A percentile compares a stretch with the other conserved stretches of the same genome.
Conservation (phyloP, 2,113 vertebrate species). For the Telmatochromis sp. region DNA sequence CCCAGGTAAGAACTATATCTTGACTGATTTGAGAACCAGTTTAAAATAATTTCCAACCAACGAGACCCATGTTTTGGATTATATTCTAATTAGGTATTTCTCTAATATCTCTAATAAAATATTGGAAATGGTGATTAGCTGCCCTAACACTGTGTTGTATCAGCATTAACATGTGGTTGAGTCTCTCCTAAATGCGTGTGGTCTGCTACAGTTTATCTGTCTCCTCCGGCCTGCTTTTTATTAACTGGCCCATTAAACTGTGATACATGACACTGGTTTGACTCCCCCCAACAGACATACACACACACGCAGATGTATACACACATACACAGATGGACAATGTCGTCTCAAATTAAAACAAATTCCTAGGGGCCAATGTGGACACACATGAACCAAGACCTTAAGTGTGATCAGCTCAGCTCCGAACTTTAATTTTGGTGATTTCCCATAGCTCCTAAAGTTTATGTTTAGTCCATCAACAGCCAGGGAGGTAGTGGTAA, state of each 20-base stretch:
- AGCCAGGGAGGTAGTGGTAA: not conserved
- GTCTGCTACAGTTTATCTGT: conserved; percentile 34
- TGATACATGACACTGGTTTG: conserved; percentile 49
- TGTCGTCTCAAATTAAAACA: not conserved
- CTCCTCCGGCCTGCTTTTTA: conserved; percentile 48
- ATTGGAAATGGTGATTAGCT: not conserved
- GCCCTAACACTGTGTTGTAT: not conserved
- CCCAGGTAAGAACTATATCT: not conserved
- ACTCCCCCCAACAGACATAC: not conserved
- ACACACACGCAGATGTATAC: not conserved
- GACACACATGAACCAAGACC: not conserved
- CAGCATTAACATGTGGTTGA: not conserved
- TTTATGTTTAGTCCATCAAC: not conserved
- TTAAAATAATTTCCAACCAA: not conserved
- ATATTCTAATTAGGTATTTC: not conserved
- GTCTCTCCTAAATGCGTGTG: conserved; percentile 21
- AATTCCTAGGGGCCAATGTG: not conserved
- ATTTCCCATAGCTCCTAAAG: not conserved
- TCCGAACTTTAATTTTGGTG: not conserved
- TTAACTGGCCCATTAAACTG: conserved; percentile 51
- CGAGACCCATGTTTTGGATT: not conserved
- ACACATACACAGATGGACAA: not conserved
- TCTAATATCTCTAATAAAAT: not conserved
- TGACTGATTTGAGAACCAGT: not conserved
- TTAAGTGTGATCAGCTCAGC: not conserved